phyloP scores from a whole-genome alignment of 2,888 invertebrate species.

The Microctonus hyperodae region DNA sequence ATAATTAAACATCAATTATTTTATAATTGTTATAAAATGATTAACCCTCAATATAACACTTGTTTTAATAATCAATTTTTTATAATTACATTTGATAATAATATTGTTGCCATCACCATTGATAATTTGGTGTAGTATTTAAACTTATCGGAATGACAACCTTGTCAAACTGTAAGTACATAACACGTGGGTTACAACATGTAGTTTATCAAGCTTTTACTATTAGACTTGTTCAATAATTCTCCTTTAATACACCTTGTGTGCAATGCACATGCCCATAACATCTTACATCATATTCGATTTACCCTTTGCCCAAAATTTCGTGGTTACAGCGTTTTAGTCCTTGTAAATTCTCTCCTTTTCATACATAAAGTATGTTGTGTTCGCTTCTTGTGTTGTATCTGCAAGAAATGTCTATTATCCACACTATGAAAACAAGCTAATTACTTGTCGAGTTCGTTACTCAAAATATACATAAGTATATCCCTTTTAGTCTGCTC shows the following conservation, averaged over 20 bases:
- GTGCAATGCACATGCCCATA: not conserved
- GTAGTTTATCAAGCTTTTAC: no score
- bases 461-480: constrained; percentile 6
- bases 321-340: constrained; percentile 16
- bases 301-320: constrained; percentile 15
- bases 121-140: no score
- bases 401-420: constrained; percentile 7
- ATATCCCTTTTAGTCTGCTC: not conserved
- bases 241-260: not conserved
- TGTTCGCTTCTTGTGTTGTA: no score
- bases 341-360: constrained; percentile 1
- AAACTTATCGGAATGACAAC: no score
- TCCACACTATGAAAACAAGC: constrained; percentile 7
- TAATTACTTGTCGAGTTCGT: constrained; percentile 21
- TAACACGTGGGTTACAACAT: no score
- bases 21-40: no score
- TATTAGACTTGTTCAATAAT: not conserved
- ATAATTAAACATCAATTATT: no score
- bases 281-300: constrained; percentile 18
- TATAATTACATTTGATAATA: no score
- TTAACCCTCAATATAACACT: no score
- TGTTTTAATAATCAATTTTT: no score
- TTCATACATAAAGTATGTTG: not conserved
- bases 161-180: not conserved
- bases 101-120: no score